Conservation (phyloP, 1,140 invertebrate species). For the Polypedilum vanderplanki region DNA sequence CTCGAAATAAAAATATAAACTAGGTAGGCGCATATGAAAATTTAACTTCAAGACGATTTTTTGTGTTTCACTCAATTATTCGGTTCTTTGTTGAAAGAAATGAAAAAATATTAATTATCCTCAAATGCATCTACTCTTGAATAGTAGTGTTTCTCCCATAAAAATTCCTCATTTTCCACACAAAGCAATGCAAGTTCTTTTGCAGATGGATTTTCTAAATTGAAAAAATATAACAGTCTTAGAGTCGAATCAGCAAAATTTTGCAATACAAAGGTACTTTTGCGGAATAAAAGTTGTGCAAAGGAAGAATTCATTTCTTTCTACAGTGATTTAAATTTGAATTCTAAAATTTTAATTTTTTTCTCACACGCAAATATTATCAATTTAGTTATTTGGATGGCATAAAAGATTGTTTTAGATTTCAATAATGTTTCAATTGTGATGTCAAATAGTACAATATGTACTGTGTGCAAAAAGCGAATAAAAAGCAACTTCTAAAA, state of each 20-base stretch:
- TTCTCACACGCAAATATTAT: no score
- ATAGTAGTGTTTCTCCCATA: constrained; percentile 22
- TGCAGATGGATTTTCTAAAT: background rate
- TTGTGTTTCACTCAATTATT: background rate
- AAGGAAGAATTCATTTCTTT: no score
- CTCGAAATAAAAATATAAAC: background rate
- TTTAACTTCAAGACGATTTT: background rate
- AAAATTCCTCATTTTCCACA: background rate
- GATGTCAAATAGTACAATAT: background rate
- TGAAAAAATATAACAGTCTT: background rate
- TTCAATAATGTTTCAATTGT: background rate
- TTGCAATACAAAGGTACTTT: background rate
- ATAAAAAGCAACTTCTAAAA: constrained; percentile 3
- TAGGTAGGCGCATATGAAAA: background rate
- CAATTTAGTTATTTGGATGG: background rate
- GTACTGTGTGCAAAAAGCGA: background rate
- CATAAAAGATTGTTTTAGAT: background rate
- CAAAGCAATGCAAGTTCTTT: background rate
- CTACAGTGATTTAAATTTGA: no score
- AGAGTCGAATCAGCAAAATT: background rate
- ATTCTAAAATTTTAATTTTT: no score
- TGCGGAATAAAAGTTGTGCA: no score
- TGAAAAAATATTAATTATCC: constrained; percentile 16
- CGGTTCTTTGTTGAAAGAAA: background rate
- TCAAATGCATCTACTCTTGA: constrained; percentile 3